Evolutionary conservation across 2,888 invertebrate genomes (phyloP), one percentile per base, ranked within the genome.

Genomic region (Agapetus fuscipes): DNA sequence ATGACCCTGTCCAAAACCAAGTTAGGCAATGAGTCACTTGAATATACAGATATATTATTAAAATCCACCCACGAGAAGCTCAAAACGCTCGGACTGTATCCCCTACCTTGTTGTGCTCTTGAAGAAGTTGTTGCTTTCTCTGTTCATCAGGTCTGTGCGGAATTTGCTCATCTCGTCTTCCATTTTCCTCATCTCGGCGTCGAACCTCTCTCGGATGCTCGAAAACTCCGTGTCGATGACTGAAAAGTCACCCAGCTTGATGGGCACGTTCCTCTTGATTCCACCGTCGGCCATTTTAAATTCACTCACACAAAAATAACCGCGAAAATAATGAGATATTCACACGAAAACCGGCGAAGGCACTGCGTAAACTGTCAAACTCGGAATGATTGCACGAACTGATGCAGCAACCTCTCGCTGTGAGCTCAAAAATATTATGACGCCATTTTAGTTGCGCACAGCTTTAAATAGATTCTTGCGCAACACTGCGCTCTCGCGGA

Each of bases 151-250:
- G 62, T 91, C 90, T 51, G 86, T 85, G 55, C 93, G 78, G 72
- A 93, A 93, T 71, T 85, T 83, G 62, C 84, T 83, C 95, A 95
- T 95, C 72, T 95, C 95, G 57, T 94, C 94, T 72, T 96, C 95
- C 89, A 96, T 95, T 71, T 93, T 90, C 57, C 85, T 78, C 95
- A 96, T 95, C 76, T 96, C 95, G 49, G 85, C 83, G 66, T 95
- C 94, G 66, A 94, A 94, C 53, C 90, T 76, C 64, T 93, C 93
- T 57, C 93, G 79, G 62, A 96, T 95, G 69, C 86, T 91, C 59
- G 88, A 87, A 73, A 94, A 95, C 71, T 95, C 95, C 52, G 87
- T 87, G 68, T 95, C 93, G 71, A 93, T 87, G 61, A 95, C 88
- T 71, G 88, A 89, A 73, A 89, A 89, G 66, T 93, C 91, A 54